These are phyloP conservation scores for Micrasema longulum DNA, from an alignment of 1,140 invertebrate species.

Conservation along the genomic window DNA sequence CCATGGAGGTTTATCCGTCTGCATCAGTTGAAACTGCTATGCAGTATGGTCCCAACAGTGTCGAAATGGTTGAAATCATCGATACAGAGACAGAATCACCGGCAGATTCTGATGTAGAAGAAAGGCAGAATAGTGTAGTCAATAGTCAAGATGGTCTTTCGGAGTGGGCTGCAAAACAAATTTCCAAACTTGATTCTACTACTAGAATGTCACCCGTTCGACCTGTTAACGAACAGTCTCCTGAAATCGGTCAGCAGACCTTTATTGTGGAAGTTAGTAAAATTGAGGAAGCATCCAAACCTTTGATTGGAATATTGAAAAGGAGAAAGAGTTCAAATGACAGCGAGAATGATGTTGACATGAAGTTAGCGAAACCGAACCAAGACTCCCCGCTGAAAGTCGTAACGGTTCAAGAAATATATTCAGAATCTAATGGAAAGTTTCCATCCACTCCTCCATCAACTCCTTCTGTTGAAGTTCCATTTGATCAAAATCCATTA, in stretches of 20 bases:
- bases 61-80: slow-evolving; percentile 68
- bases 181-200: slow-evolving; percentile 45
- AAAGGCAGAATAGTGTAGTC: slow-evolving; percentile 55
- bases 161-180: slow-evolving; percentile 55
- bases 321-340: slow-evolving; percentile 51
- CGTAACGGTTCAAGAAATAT: slow-evolving; percentile 43
- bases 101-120: slow-evolving; percentile 69
- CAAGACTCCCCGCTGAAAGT: slow-evolving; percentile 42
- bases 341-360: slow-evolving; percentile 41
- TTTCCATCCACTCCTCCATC: slow-evolving; percentile 45
- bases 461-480: slow-evolving; percentile 39
- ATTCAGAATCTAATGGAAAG: slow-evolving; percentile 11
- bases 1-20: slow-evolving; percentile 62
- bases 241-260: slow-evolving; percentile 55
- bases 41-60: slow-evolving; percentile 58
- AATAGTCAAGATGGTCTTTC: slow-evolving; percentile 57
- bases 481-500: slow-evolving; percentile 37
- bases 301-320: slow-evolving; percentile 63
- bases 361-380: slow-evolving; percentile 37
- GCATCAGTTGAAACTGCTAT: slow-evolving; percentile 61
- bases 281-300: slow-evolving; percentile 60
- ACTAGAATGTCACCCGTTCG: slow-evolving; percentile 2
- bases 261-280: slow-evolving; percentile 57
- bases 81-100: slow-evolving; percentile 71
- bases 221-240: no score